Base-by-base conservation (phyloP, 2,797 vertebrate genomes). In the Manis javanica region DNA sequence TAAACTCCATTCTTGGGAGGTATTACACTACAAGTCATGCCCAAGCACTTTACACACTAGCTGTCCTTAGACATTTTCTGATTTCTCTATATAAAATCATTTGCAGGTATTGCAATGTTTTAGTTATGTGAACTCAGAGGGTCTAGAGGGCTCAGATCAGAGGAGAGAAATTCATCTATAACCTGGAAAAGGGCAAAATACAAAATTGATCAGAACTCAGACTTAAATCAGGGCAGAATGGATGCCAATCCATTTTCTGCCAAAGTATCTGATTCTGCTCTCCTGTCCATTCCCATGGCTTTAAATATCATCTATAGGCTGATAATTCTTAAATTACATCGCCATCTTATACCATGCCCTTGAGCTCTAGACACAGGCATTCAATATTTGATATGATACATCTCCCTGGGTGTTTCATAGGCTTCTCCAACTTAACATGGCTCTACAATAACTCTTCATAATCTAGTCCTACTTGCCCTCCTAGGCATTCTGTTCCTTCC, bases 11-110 rank as follows among this genome's bases (percentile, higher is more conserved):
- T 72, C 77, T 92, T 13, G 11, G 51, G 55, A 61, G 81, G 51
- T 49, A 24, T 0, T 66, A 26, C 14, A 37, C 7, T 51, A 15
- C 18, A 81, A 63, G 13, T 82, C 81, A 59, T 53, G 49, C 21
- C 18, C 39, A 46, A 59, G 24, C 13, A 19, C n/a, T 29, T 79
- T 59, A 53, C 10, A 49, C 1, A 24, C 3, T n/a, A 72, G 26
- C 26, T 42, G 0, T 71, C 66, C 68, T 87, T 79, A 74, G 24
- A 57, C 31, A 71, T 55, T 83, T 83, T 84, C n/a, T 75, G 46
- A 82, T 85, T 96, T 94, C 69, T 93, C 16, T 68, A 39, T n/a
- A 9, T 63, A 92, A 90, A 78, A 31, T 49, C 24, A 83, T 84
- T 83, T 66, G 31, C n/a, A 63, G 26, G 9, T 68, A 82, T 34